Base-by-base conservation (phyloP, 2,113 vertebrate species). In the Ascaphus truei region DNA sequence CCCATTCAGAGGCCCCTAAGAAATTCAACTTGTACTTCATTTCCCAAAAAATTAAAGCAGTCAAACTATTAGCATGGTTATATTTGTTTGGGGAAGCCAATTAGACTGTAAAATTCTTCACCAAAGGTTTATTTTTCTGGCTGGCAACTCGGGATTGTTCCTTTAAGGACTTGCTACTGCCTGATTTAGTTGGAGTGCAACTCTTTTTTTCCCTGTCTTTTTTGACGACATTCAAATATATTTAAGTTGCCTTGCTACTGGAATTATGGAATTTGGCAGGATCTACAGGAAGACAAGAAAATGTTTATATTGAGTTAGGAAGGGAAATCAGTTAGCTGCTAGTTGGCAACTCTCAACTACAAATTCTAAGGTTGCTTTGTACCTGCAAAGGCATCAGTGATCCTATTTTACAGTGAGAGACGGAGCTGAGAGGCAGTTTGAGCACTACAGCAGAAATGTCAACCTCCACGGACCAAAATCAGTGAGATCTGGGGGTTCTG, bases 351-450 rank as follows among this genome's bases (percentile, higher is more conserved):
- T 57, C 52, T 43, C 41, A 23, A 71, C 67, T 71, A 71, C 43
- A 71, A 71, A 60, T 71, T 71, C 67, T 71, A 71, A 71, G 67
- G 67, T 71, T 52, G 67, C 67, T 71, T 71, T 71, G 67, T 71
- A 71, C 67, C 67, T 43, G 57, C 56, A 15, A 51, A 53, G 41
- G 57, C 56, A 71, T 61, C 56, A 61, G 50, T 66, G 63, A 66
- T 51, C 63, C 63, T 55, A 55, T 66, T 66, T 31, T 66, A 45
- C 30, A 71, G 56, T 26, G 1, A 20, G 10, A 31, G 33, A 39
- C n/a, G n/a, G 57, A 61, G 67, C 43, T 52, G 41, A 56, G 26
- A 48, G 67, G 56, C 23, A 36, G 56, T 51, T 31, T 61, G 33
- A 71, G 45, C 55, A 12, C 22, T 50, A 37, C 39, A 41, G 59